Conservation (phyloP, 1,140 invertebrate genomes). For the Aphelinus atriplicis region DNA sequence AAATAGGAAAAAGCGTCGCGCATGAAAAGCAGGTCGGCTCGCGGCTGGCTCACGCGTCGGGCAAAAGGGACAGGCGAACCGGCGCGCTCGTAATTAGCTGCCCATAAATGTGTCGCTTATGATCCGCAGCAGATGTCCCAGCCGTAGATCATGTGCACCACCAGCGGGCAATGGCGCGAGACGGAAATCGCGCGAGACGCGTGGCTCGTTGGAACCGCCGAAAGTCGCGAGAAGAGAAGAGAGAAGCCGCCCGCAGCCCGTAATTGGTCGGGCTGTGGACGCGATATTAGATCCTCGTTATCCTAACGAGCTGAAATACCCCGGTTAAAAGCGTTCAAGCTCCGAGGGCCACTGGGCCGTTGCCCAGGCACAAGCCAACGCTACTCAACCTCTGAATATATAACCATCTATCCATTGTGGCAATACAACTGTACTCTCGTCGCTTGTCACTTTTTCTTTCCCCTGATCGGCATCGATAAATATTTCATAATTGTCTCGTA, state of each 20-base stretch:
- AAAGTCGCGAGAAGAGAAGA: slow-evolving; percentile 48
- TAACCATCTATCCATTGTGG: no score
- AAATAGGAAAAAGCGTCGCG: no score
- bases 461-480: no score
- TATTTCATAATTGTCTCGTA: no score
- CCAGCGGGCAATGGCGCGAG: slow-evolving; percentile 27
- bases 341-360: background rate
- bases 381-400: no score
- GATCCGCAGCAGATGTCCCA: slow-evolving; percentile 57
- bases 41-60: no score
- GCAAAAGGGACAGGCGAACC: slow-evolving; percentile 2
- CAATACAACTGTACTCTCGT: no score
- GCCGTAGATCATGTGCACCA: slow-evolving; percentile 56
- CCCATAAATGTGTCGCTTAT: slow-evolving; percentile 62
- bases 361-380: no score
- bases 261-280: slow-evolving; percentile 61
- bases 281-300: slow-evolving; percentile 66
- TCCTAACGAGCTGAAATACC: slow-evolving; percentile 64
- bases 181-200: slow-evolving; percentile 3
- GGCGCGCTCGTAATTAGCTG: slow-evolving; percentile 55
- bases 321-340: slow-evolving; percentile 47
- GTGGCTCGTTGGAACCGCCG: slow-evolving; percentile 45
- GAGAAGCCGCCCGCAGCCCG: slow-evolving; percentile 35
- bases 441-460: no score
- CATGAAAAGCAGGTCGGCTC: no score